Conservation (phyloP, 1,140 invertebrate genomes). For the Brachionus paranguensis region DNA sequence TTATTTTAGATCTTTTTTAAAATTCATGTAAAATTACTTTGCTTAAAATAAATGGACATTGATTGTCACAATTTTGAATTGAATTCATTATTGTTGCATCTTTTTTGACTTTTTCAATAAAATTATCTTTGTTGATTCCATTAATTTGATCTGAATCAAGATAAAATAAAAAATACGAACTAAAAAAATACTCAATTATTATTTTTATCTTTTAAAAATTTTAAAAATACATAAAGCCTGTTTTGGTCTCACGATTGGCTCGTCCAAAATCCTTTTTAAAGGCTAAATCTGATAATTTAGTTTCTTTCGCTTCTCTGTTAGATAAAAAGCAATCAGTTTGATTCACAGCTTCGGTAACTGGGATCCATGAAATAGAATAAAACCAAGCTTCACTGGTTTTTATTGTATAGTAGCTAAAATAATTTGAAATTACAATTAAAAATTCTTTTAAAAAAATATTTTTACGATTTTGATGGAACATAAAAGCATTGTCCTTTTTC, state of each 20-base stretch:
- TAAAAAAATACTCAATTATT: not conserved
- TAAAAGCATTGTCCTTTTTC: conserved; percentile 3
- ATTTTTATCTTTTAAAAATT: no score
- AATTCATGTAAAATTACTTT: not conserved
- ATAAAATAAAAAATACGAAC: conserved; percentile 20
- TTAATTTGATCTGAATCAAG: not conserved
- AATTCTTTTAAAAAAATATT: not conserved
- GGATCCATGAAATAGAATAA: not conserved
- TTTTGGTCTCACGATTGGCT: not conserved
- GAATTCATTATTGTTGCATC: conserved; percentile 8
- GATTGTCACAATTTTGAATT: not conserved
- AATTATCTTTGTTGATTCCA: not conserved
- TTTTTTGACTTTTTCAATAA: conserved; percentile 15
- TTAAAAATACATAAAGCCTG: not conserved
- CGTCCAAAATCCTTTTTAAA: not conserved
- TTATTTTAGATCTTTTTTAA: not conserved
- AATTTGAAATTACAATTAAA: not conserved
- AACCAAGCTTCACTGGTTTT: not conserved
- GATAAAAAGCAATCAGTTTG: not conserved
- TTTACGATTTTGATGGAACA: not conserved
- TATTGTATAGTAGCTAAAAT: not conserved
- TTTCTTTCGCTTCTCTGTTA: not conserved
- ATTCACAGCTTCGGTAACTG: not conserved
- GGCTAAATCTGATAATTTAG: not conserved
- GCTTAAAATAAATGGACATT: conserved; percentile 5